Percentiles rank a stretch among this genome's conserved stretches.
Evolutionary conservation across 2,888 invertebrate species (phyloP).

Genomic region (Brenthis daphne): DNA sequence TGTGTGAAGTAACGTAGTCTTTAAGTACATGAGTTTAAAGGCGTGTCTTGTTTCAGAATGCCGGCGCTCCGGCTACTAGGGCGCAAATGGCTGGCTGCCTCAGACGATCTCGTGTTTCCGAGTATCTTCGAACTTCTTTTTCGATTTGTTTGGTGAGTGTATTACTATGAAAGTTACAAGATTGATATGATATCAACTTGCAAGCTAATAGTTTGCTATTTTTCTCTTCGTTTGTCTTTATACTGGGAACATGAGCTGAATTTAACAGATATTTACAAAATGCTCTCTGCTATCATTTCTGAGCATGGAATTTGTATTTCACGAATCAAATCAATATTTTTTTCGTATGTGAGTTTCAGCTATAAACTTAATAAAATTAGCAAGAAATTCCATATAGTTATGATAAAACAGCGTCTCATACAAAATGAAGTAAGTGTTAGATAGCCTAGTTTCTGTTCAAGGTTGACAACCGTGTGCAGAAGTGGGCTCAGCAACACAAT

Average conservation of each 20-base stretch:
- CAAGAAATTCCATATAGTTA: constrained; percentile 25
- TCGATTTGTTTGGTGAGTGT: constrained; percentile 85
- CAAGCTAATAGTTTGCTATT: background rate
- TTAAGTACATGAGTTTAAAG: constrained; percentile 23
- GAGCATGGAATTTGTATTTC: too few relatives aligned
- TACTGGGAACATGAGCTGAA: too few relatives aligned
- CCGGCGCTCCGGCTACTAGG: constrained; percentile 93
- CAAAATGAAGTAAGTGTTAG: constrained; percentile 29
- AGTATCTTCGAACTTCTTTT: constrained; percentile 89
- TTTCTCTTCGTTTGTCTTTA: too few relatives aligned
- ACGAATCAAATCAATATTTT: background rate
- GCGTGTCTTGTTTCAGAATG: constrained; percentile 82
- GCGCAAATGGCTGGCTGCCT: constrained; percentile 94
- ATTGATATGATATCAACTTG: background rate
- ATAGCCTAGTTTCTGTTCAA: constrained; percentile 32
- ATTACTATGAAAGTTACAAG: constrained; percentile 6
- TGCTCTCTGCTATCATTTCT: too few relatives aligned
- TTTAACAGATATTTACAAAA: too few relatives aligned
- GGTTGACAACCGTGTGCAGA: constrained; percentile 18
- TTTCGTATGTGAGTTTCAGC: background rate
- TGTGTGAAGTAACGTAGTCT: constrained; percentile 12
- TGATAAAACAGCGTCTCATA: constrained; percentile 30
- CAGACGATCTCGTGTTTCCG: constrained; percentile 96
- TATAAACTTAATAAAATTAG: constrained; percentile 22
- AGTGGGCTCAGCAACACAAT: constrained; percentile 1